Base-by-base conservation (phyloP, 2,888 invertebrate genomes). In the Catonia carolina region DNA sequence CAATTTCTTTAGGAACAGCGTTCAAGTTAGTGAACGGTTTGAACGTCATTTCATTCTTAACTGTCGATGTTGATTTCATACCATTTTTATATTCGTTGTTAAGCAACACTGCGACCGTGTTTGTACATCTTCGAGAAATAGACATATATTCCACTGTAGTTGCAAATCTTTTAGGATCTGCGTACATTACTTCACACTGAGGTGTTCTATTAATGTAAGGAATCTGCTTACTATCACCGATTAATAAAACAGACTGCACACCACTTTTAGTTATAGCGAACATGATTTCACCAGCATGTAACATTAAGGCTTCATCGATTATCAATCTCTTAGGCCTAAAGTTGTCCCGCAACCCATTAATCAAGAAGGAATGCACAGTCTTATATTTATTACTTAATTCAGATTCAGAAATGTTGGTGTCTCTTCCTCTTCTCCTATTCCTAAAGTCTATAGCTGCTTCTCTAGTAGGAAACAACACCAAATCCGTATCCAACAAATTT, bases 301-400 rank as follows among this genome's bases (percentile, higher is more conserved):
- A n/a, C 36, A 52, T 37, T 2, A 52, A 37, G 5, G 52, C 52
- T 20, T 52, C 52, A 22, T 36, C 37, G 35, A 52, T 23, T 22
- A 52, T 39, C n/a, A 50, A 37, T n/a, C 35, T 50, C 35, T 18
- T 36, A n/a, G n/a, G n/a, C n/a, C n/a, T n/a, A n/a, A n/a, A n/a
- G n/a, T n/a, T n/a, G n/a, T n/a, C n/a, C n/a, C n/a, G n/a, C n/a
- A n/a, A n/a, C n/a, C n/a, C n/a, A n/a, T n/a, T n/a, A n/a, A n/a
- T n/a, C n/a, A n/a, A n/a, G n/a, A n/a, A n/a, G n/a, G n/a, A n/a
- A n/a, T n/a, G n/a, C n/a, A n/a, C n/a, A n/a, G n/a, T n/a, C n/a
- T n/a, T n/a, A n/a, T n/a, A n/a, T n/a, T n/a, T n/a, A n/a, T n/a
- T n/a, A n/a, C n/a, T n/a, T n/a, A n/a, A n/a, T n/a, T n/a, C n/a